Evolutionary conservation across 2,113 vertebrate species (phyloP), one percentile per base, ranked within the genome.

Genomic region (Narcine bancroftii): DNA sequence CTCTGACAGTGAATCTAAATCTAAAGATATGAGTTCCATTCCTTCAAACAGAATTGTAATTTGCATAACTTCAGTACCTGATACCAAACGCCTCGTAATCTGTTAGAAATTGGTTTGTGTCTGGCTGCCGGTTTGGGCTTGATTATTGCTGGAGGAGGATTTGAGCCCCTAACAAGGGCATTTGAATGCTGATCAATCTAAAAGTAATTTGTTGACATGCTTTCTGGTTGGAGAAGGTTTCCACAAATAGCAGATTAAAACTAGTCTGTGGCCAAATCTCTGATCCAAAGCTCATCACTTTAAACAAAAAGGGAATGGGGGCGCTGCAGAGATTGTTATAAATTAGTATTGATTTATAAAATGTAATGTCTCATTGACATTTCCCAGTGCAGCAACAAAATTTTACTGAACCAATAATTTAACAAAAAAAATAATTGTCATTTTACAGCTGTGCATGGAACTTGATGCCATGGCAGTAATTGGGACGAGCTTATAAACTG

Each of bases 201-300:
- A 60, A 87, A 87, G 33, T 87, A 87, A 87, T 87, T 87, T 60
- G 81, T 87, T 83, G 19, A 87, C 33, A n/a, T 39, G 36, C 21
- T 60, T 87, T 87, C n/a, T 63, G 81, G 81, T 60, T 39, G 53
- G n/a, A 63, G 60, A 60, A 53, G 53, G 81, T 87, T 87, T 87
- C 26, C 81, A 53, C 53, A 87, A 87, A 87, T n/a, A 26, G 21
- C 33, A 36, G 81, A 87, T 87, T 87, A 87, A 87, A 87, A 87
- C 53, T 36, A 21, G 53, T 56, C 81, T 36, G 81, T n/a, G 60
- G 81, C 56, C n/a, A 87, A 60, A 87, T 60, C 81, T 87, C 56
- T 63, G 81, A 87, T 53, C 81, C 53, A 17, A 21, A 87, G 81
- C 50, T 29, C 81, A 50, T 50, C 53, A n/a, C 81, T 85, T n/a